Evolutionary conservation across 2,888 invertebrate species (phyloP).

Genomic region (Flabesymbios commensalis): DNA sequence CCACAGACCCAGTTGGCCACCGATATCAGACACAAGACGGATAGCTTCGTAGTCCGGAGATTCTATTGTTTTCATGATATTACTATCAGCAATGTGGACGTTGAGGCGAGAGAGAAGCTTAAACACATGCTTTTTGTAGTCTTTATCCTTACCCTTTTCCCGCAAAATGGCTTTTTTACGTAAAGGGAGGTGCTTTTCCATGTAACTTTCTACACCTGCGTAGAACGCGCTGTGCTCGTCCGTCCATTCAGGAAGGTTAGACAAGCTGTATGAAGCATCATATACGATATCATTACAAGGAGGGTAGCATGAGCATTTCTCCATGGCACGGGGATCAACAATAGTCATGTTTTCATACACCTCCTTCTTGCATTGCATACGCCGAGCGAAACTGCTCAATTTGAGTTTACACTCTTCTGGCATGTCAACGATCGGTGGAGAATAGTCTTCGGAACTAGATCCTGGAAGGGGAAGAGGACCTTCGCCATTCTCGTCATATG

Average conservation of each 20-base stretch:
- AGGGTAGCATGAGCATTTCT: constrained; percentile 35
- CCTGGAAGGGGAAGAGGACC: too few species aligned
- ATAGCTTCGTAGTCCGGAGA: constrained; percentile 39
- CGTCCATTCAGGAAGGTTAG: constrained; percentile 31
- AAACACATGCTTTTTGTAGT: constrained; percentile 11
- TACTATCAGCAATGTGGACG: constrained; percentile 40
- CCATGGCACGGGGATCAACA: constrained; percentile 31
- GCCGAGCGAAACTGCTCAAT: neutral
- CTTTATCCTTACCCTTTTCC: constrained; percentile 4
- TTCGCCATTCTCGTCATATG: neutral
- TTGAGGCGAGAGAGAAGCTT: constrained; percentile 31
- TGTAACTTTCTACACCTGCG: constrained; percentile 24
- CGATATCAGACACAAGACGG: constrained; percentile 37
- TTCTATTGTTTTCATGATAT: constrained; percentile 40
- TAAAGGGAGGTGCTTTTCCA: neutral
- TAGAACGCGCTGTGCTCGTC: constrained; percentile 34
- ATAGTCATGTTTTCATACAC: constrained; percentile 40
- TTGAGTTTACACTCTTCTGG: neutral
- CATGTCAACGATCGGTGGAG: too few species aligned
- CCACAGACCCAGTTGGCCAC: constrained; percentile 42
- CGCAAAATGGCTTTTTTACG: neutral
- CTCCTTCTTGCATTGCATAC: constrained; percentile 30
- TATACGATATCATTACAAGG: constrained; percentile 38
- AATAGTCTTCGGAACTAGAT: too few species aligned
- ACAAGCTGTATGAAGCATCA: constrained; percentile 36